Base-by-base conservation (phyloP, 1,140 invertebrate genomes). In the Drosophila arizonae region DNA sequence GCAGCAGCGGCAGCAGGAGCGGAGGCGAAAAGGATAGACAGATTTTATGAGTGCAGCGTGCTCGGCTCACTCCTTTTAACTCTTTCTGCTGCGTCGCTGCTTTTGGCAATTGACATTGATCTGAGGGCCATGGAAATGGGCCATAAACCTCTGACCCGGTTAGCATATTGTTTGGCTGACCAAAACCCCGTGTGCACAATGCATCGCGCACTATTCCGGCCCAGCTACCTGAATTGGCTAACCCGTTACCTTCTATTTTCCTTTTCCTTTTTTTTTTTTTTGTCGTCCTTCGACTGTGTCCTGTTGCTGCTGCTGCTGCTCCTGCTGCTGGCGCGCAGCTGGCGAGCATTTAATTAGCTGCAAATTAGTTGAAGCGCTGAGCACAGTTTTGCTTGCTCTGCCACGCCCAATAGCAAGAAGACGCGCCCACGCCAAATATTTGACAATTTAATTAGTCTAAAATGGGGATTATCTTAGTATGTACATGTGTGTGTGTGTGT, bases 371-470 rank as follows among this genome's bases (percentile, higher is more conserved):
- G 48, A 43, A 39, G 6, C n/a, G 41, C 21, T 46, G 21, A 39
- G 6, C 28, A 39, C 45, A 52, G 11, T 55, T 62, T 74, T 70
- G 51, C 54, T 56, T 39, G 52, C 17, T n/a, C 43, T 6, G 56
- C 60, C 69, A 76, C 55, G 57, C 70, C 69, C 62, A 76, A 36
- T 11, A 2, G 56, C 30, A 41, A 48, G 15, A 21, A 41, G 48
- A 39, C 39, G 57, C 48, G 46, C n/a, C 66, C n/a, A n/a, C n/a
- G 15, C 45, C 33, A 90, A 90, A 87, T 90, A 90, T 90, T 90
- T 90, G 82, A 77, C 82, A 90, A 90, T 90, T 90, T 90, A 90
- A 90, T 90, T 90, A 90, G 87, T 67, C 57, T 75, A 81, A 89
- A 71, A 85, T 89, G 70, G 65, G 81, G 81, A 89, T 89, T 85